A percentile compares a stretch with the other conserved stretches of the same genome.
Evolutionary conservation across 2,888 invertebrate species (phyloP).

Genomic region (Euclidia mi): DNA sequence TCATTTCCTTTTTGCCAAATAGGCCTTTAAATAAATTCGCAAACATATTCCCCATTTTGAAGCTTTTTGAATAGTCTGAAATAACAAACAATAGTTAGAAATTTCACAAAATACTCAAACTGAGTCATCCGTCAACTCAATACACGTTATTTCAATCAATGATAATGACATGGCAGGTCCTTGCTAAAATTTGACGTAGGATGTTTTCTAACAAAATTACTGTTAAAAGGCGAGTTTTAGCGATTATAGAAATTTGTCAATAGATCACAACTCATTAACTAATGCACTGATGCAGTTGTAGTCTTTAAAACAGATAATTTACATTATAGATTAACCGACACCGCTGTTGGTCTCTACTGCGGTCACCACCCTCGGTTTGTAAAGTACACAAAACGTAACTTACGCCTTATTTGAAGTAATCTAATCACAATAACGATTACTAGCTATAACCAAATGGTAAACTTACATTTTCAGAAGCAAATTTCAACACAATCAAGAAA

Average conservation of each 20-base stretch:
- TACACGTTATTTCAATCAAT: slow-evolving; percentile 86
- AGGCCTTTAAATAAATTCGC: slow-evolving; percentile 99
- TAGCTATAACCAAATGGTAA: slow-evolving; percentile 35
- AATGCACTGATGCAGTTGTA: slow-evolving; percentile 15
- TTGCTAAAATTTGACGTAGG: slow-evolving; percentile 64
- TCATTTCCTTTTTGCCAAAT: slow-evolving; percentile 99
- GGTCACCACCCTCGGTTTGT: slow-evolving; percentile 87
- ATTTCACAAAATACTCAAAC: slow-evolving; percentile 66
- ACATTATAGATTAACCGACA: slow-evolving; percentile 85
- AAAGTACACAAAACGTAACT: slow-evolving; percentile 59
- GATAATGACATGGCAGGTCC: slow-evolving; percentile 89
- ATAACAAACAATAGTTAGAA: slow-evolving; percentile 69
- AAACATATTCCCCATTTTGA: slow-evolving; percentile 99
- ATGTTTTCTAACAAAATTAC: slow-evolving; percentile 44
- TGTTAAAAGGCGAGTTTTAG: slow-evolving; percentile 11
- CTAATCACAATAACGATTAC: slow-evolving; percentile 26
- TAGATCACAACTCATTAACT: slow-evolving; percentile 11
- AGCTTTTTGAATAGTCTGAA: slow-evolving; percentile 89
- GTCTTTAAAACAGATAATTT: slow-evolving; percentile 47
- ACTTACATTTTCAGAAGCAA: slow-evolving; percentile 90
- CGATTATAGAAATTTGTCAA: slow-evolving; percentile 3
- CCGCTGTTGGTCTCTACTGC: slow-evolving; percentile 88
- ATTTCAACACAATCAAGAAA: slow-evolving; percentile 90
- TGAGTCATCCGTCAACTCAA: slow-evolving; percentile 85
- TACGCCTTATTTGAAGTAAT: slow-evolving; percentile 34